These are phyloP conservation scores for Phalanger gymnotis DNA, from an alignment of 2,797 vertebrate species.

Conservation along the genomic window DNA sequence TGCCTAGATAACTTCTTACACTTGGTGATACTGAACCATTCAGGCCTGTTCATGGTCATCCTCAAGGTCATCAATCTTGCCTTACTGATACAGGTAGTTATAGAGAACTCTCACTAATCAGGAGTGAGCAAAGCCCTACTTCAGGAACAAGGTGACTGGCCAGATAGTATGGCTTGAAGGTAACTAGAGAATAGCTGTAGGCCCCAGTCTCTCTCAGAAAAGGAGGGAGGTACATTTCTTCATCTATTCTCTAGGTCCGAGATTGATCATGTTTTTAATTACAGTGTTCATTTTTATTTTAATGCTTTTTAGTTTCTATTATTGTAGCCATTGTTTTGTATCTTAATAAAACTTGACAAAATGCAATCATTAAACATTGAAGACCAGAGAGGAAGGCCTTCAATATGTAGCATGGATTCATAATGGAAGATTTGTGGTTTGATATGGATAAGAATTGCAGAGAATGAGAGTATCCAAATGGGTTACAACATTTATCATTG, in stretches of 20 bases:
- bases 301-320: neutral
- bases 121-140: neutral
- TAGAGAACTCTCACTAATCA: neutral
- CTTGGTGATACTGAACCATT: too few species aligned
- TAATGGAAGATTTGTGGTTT: neutral
- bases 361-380: neutral
- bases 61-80: too few species aligned
- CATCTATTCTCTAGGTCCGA: neutral
- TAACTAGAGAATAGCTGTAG: neutral
- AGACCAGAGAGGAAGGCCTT: neutral
- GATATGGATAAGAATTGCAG: neutral
- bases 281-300: neutral
- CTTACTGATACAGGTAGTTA: too few species aligned
- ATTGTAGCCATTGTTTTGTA: neutral
- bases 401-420: neutral
- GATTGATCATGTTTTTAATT: neutral
- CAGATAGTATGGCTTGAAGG: neutral
- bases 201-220: neutral
- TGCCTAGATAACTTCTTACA: too few species aligned
- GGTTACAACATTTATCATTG: too few species aligned
- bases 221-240: neutral
- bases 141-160: neutral
- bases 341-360: neutral
- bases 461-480: neutral
- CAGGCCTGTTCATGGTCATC: too few species aligned